A percentile compares a stretch with the other conserved stretches of the same genome.
Evolutionary conservation across 2,888 invertebrate species (phyloP).

Genomic region (Nomada fucata): DNA sequence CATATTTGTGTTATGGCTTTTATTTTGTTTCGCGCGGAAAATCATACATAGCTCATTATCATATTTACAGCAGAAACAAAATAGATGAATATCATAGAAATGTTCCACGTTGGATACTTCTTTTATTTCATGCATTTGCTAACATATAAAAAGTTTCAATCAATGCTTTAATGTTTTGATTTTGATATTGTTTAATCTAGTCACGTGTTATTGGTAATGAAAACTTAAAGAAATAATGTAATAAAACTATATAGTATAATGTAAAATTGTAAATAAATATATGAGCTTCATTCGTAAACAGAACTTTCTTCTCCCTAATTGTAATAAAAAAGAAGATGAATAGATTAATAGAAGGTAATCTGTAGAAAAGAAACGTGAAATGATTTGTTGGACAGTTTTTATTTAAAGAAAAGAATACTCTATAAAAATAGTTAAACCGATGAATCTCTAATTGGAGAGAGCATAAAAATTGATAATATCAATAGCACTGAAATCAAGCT

Average conservation of each 20-base stretch:
- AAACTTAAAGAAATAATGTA: conserved; percentile 68
- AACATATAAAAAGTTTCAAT: conserved; percentile 56
- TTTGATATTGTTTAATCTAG: conserved; percentile 78
- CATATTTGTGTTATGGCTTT: conserved; percentile 5
- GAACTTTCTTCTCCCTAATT: conserved; percentile 11
- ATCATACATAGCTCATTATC: not conserved
- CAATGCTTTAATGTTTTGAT: conserved; percentile 59
- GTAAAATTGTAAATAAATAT: conserved; percentile 75
- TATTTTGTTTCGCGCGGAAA: too few relatives aligned
- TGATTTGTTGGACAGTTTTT: not conserved
- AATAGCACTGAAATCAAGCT: conserved; percentile 33
- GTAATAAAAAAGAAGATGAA: not conserved
- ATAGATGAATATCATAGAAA: not conserved
- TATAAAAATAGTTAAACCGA: not conserved
- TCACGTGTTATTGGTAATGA: conserved; percentile 73
- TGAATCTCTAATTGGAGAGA: not conserved
- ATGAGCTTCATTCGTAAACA: conserved; percentile 56
- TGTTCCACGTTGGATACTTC: not conserved
- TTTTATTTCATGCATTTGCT: conserved; percentile 21
- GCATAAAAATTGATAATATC: conserved; percentile 24
- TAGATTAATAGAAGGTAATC: not conserved
- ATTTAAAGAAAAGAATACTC: not conserved
- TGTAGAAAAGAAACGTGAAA: too few relatives aligned
- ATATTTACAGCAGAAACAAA: not conserved
- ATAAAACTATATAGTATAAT: conserved; percentile 64